Evolutionary conservation across 2,888 invertebrate species (phyloP), one percentile per base, ranked within the genome.

Genomic region (Pachliopta kotzebuea): DNA sequence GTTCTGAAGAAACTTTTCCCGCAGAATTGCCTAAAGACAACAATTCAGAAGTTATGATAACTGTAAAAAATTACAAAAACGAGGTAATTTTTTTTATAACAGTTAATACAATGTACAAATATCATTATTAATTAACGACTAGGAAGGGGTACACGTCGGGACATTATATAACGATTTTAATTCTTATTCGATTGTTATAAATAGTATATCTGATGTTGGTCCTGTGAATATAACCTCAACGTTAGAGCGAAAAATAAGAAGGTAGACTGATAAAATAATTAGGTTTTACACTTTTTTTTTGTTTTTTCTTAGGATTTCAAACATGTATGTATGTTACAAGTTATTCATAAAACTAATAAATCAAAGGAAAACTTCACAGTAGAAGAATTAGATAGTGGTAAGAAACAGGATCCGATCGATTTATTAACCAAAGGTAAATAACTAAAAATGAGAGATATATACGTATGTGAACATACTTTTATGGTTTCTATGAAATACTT

Each of bases 31-130:
- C 73, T 0, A 81, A 81, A 66, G 72, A 75, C 57, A 77, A 81
- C 29, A 86, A 89, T 67, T 90, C 90, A 0, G 90, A 90, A 81
- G 85, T 90, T 79, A 78, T 88, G 20, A 91, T 91, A 49, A 90
- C 90, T 14, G 80, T 91, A 78, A 87, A 88, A 70, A 86, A 86
- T 63, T 85, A 85, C 64, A 79, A 78, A 72, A 80, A 87, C 71
- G 74, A 86, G 79, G 89, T 88, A 76, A 62, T 21, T 24, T 37
- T n/a, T 56, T 56, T n/a, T 14, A 14, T 4, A 37, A 37, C 37
- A 37, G 2, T 37, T 37, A 14, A 37, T 37, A 14, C 11, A 31
- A 31, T 14, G 23, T 31, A n/a, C n/a, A 37, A 26, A 37, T 0
- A 31, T n/a, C 21, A 17, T 14, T 8, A 31, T 37, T 20, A 52